phyloP scores from a whole-genome alignment of 2,797 vertebrate genomes.

The Neosilurus hyrtlii region DNA sequence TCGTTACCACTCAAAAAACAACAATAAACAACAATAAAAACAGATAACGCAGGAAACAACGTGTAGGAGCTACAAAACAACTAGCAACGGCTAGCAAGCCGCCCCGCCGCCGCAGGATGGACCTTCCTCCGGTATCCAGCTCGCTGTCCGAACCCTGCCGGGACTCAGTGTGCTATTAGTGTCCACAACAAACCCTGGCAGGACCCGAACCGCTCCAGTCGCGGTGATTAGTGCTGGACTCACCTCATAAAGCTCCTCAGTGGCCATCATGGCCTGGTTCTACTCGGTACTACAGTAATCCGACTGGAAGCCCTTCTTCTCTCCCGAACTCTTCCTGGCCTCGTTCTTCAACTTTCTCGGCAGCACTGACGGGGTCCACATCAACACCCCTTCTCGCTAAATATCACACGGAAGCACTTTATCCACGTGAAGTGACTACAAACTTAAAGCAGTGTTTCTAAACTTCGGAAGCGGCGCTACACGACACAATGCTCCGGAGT shows the following conservation, averaged over 20 bases:
- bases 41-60: slow-evolving; percentile 1
- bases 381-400: not conserved
- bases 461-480: slow-evolving; percentile 25
- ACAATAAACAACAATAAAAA: not conserved
- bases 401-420: not conserved
- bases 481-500: slow-evolving; percentile 9
- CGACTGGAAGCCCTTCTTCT: slow-evolving; percentile 29
- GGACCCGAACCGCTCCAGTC: too few relatives aligned
- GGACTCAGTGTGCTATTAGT: not conserved
- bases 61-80: slow-evolving; percentile 21
- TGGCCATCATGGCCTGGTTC: slow-evolving; percentile 65
- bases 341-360: not conserved
- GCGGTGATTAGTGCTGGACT: slow-evolving; percentile 9
- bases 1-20: not conserved
- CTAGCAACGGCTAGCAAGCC: slow-evolving; percentile 28
- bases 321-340: not conserved
- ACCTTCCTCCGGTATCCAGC: not conserved
- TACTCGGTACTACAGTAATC: slow-evolving; percentile 46
- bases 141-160: not conserved
- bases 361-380: not conserved
- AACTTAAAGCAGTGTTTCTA: slow-evolving; percentile 13
- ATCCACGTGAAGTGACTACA: too few relatives aligned
- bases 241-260: slow-evolving; percentile 76
- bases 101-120: not conserved
- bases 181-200: not conserved